Percentiles rank a stretch among this genome's conserved stretches.
Conservation (phyloP, 1,140 invertebrate genomes). For the Calephelis nemesis region DNA sequence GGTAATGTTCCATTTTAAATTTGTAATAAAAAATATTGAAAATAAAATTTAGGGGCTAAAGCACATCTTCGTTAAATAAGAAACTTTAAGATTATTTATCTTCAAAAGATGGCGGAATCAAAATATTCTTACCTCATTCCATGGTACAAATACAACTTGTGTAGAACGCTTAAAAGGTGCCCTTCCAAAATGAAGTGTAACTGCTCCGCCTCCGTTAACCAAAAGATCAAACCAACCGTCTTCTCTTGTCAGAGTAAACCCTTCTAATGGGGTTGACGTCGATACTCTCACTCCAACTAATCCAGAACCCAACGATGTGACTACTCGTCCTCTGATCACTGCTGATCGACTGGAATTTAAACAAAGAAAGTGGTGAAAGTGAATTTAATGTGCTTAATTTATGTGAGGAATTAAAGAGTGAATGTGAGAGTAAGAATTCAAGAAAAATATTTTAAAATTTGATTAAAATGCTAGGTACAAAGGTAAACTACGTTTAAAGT, state of each 20-base stretch:
- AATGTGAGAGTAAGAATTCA: neutral
- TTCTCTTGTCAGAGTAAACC: constrained; percentile 95
- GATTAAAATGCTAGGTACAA: constrained; percentile 6
- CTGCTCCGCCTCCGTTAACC: constrained; percentile 97
- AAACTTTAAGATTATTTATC: too few relatives aligned
- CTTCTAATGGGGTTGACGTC: constrained; percentile 92
- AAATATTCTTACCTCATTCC: constrained; percentile 90
- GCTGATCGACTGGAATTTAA: constrained; percentile 90
- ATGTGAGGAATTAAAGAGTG: neutral
- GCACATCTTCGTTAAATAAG: neutral
- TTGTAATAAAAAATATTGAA: too few relatives aligned
- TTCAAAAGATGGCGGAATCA: constrained; percentile 85
- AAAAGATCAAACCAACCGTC: constrained; percentile 97
- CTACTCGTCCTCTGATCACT: constrained; percentile 95
- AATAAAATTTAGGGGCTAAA: neutral
- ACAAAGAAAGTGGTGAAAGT: constrained; percentile 9
- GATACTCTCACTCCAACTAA: constrained; percentile 96
- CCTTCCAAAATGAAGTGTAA: constrained; percentile 95
- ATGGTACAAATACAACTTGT: constrained; percentile 96
- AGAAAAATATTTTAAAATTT: neutral
- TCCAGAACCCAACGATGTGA: constrained; percentile 93
- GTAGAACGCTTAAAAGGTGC: constrained; percentile 94
- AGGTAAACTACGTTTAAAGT: constrained; percentile 3
- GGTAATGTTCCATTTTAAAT: too few relatives aligned
- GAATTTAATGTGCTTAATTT: neutral